Conservation (phyloP, 37 sponge, comb jelly and placozoan genomes). For the Theonella swinhoei region DNA sequence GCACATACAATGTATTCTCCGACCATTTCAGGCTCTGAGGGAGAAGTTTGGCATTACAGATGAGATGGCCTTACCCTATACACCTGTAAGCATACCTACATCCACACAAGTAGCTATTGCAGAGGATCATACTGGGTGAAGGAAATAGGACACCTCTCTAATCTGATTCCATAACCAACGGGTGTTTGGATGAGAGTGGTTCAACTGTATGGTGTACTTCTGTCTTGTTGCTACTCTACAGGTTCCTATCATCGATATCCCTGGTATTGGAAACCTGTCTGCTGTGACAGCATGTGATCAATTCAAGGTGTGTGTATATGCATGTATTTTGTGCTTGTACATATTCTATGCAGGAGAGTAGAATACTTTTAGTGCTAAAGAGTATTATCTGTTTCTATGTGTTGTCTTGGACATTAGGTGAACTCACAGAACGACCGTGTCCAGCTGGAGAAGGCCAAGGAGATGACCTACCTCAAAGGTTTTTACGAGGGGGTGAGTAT, state of each 20-base stretch:
- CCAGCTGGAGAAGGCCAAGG: slow-evolving; percentile 93
- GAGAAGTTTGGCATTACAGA: slow-evolving; percentile 93
- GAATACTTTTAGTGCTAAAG: too few relatives aligned
- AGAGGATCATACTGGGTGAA: neutral
- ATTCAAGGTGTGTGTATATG: slow-evolving; percentile 47
- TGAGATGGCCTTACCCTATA: slow-evolving; percentile 95
- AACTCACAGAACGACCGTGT: slow-evolving; percentile 92
- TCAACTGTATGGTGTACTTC: too few relatives aligned
- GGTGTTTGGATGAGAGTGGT: neutral
- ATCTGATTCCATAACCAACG: neutral
- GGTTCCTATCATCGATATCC: slow-evolving; percentile 95
- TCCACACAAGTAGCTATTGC: neutral
- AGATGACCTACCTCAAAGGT: slow-evolving; percentile 90
- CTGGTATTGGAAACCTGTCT: slow-evolving; percentile 85
- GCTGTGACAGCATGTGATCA: slow-evolving; percentile 92
- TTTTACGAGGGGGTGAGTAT: slow-evolving; percentile 96
- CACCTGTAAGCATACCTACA: slow-evolving; percentile 72
- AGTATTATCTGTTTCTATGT: too few relatives aligned
- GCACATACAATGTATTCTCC: neutral
- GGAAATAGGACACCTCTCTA: neutral
- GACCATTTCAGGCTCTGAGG: slow-evolving; percentile 66
- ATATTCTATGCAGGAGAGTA: too few relatives aligned
- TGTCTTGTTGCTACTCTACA: neutral
- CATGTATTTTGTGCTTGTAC: too few relatives aligned
- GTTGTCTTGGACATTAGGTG: too few relatives aligned